Evolutionary conservation across 2,888 invertebrate genomes (phyloP).

Genomic region (Orthosia gracilis): DNA sequence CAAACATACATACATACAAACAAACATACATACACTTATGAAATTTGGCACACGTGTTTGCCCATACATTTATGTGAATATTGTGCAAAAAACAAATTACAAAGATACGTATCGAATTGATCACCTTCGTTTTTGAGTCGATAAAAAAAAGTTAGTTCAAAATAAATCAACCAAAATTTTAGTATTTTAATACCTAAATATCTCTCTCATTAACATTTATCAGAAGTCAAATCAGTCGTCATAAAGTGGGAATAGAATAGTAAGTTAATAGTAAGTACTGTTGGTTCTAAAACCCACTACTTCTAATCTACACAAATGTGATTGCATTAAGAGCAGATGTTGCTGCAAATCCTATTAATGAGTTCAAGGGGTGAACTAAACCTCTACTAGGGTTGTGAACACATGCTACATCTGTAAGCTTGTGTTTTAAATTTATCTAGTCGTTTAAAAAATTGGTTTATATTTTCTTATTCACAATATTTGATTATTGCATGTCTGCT

Average conservation of each 20-base stretch:
- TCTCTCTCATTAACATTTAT: background rate
- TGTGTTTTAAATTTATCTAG: constrained; percentile 1
- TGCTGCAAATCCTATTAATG: constrained; percentile 16
- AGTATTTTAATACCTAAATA: no score
- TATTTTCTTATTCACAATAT: background rate
- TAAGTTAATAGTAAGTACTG: background rate
- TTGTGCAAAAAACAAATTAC: no score
- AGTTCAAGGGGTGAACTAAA: constrained; percentile 30
- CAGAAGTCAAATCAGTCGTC: background rate
- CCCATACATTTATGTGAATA: no score
- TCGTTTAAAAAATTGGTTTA: background rate
- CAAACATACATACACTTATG: no score
- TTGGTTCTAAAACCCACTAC: background rate
- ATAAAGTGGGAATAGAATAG: no score
- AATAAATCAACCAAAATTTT: no score
- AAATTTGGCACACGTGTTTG: no score
- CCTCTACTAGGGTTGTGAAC: background rate
- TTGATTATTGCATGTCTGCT: background rate
- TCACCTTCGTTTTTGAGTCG: no score
- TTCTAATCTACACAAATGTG: background rate
- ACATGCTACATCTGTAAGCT: background rate
- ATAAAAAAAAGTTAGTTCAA: no score
- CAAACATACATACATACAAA: no score
- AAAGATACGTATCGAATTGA: no score
- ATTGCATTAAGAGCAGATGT: constrained; percentile 31